Conservation (phyloP, 2,113 vertebrate species). For the Perognathus longimembris region DNA sequence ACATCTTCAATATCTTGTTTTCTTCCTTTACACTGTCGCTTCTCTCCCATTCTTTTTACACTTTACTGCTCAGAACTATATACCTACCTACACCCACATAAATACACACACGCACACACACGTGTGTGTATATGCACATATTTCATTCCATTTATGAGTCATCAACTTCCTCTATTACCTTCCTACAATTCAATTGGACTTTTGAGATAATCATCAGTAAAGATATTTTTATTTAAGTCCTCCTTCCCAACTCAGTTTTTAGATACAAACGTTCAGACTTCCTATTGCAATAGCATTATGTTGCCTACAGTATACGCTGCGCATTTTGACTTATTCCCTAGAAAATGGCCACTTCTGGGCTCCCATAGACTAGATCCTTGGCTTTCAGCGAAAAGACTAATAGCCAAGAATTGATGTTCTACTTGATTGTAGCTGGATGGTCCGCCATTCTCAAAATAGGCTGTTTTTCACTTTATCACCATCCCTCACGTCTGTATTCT, state of each 20-base stretch:
- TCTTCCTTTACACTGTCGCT: neutral
- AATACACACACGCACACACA: neutral
- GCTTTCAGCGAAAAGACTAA: neutral
- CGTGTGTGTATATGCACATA: neutral
- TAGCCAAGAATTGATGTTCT: neutral
- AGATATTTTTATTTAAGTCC: neutral
- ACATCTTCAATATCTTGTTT: neutral
- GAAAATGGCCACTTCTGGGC: neutral
- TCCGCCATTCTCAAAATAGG: neutral
- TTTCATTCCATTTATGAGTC: neutral
- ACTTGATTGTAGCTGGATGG: neutral
- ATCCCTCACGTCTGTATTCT: neutral
- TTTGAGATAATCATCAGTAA: neutral
- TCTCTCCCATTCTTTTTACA: neutral
- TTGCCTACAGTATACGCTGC: neutral
- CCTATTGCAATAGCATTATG: neutral
- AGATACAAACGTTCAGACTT: neutral
- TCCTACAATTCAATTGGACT: neutral
- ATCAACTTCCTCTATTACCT: neutral
- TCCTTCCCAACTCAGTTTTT: neutral
- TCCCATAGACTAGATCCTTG: neutral
- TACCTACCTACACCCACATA: neutral
- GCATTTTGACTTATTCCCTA: constrained; percentile 2
- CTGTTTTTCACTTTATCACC: neutral
- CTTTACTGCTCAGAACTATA: neutral